phyloP scores from a whole-genome alignment of 1,140 invertebrate species.

The Druon quercuslanigerum region DNA sequence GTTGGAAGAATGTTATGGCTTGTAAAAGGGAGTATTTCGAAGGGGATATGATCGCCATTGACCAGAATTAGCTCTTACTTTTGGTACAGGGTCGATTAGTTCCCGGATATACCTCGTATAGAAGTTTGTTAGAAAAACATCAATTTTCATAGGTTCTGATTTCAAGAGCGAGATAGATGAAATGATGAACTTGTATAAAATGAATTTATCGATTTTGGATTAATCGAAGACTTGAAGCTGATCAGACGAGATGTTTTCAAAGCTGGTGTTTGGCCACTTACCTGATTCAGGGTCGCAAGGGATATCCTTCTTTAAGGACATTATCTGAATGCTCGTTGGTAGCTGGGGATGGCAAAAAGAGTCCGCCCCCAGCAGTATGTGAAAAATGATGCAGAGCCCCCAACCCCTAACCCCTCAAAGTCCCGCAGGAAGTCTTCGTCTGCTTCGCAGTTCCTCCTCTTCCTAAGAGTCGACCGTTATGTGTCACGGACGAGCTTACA shows the following conservation, averaged over 20 bases:
- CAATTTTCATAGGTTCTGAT: no score
- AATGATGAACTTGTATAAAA: no score
- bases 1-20: no score
- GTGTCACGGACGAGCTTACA: constrained; percentile 60
- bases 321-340: constrained; percentile 68
- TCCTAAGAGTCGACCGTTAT: constrained; percentile 20
- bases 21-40: no score
- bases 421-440: constrained; percentile 68
- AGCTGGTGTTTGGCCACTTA: constrained; percentile 47
- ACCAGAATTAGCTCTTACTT: no score
- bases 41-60: no score
- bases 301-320: constrained; percentile 75
- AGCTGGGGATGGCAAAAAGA: constrained; percentile 68
- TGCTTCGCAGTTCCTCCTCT: constrained; percentile 37
- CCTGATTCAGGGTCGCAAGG: constrained; percentile 65
- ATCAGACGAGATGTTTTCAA: background rate
- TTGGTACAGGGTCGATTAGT: no score
- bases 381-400: constrained; percentile 75
- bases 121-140: no score
- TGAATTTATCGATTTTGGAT: background rate
- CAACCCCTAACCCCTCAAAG: constrained; percentile 64
- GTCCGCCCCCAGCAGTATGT: constrained; percentile 72
- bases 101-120: no score
- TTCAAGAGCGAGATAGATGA: no score
- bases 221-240: background rate